phyloP scores from a whole-genome alignment of 2,888 invertebrate species.

The Polymixis lichenea region DNA sequence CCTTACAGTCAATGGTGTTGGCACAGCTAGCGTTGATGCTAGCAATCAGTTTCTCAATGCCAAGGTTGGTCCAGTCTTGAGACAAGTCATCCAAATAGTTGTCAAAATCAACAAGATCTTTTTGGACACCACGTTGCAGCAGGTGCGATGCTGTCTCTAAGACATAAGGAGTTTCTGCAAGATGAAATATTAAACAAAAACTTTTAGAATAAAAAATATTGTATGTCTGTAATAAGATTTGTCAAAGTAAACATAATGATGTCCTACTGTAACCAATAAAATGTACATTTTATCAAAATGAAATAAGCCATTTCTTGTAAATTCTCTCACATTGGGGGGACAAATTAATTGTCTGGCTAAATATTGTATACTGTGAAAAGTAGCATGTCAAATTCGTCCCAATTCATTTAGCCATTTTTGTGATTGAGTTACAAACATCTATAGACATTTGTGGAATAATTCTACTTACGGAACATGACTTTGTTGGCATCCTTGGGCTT shows the following conservation, averaged over 20 bases:
- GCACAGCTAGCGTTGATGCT: conserved; percentile 81
- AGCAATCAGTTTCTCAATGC: conserved; percentile 84
- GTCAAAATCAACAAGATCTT: conserved; percentile 98
- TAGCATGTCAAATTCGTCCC: not conserved
- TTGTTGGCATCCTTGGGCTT: conserved; percentile 85
- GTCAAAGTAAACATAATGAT: not conserved
- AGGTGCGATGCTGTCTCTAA: conserved; percentile 93
- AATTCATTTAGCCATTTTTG: not conserved
- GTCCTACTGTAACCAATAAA: not conserved
- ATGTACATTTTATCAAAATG: not conserved
- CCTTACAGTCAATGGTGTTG: conserved; percentile 68
- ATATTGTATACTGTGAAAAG: too few species aligned
- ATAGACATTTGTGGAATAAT: not conserved
- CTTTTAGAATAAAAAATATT: too few species aligned
- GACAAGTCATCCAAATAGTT: conserved; percentile 98
- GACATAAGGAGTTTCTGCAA: conserved; percentile 86
- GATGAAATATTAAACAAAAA: not conserved
- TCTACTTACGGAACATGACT: conserved; percentile 82
- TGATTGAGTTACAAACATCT: not conserved
- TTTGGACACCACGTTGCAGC: conserved; percentile 93
- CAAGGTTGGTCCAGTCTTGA: conserved; percentile 96
- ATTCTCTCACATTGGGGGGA: not conserved
- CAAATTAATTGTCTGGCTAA: not conserved
- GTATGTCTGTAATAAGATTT: not conserved
- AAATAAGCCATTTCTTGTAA: not conserved